phyloP scores from a whole-genome alignment of 2,888 invertebrate genomes.

The Heliconius hortense region DNA sequence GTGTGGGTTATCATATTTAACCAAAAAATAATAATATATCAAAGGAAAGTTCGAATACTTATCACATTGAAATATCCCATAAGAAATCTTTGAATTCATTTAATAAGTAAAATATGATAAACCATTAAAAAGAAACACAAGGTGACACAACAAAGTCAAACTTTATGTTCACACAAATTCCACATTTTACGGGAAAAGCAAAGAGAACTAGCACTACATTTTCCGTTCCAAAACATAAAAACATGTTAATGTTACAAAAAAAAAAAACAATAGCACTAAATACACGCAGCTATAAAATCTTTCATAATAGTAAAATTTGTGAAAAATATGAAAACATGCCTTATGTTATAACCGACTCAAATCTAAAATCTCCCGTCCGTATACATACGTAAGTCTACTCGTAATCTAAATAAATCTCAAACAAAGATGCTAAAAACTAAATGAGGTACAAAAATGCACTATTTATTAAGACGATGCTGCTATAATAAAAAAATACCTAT shows the following conservation, averaged over 20 bases:
- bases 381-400: constrained; percentile 48
- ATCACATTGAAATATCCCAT: not conserved
- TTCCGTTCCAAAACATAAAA: constrained; percentile 18
- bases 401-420: constrained; percentile 59
- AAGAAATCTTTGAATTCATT: not conserved
- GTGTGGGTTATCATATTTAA: constrained; percentile 41
- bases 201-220: not conserved
- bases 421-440: constrained; percentile 48
- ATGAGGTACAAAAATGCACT: constrained; percentile 38
- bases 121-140: constrained; percentile 44
- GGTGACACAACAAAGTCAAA: constrained; percentile 52
- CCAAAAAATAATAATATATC: not conserved
- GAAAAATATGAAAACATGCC: constrained; percentile 35
- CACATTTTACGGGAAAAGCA: not conserved
- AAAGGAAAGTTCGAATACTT: not conserved
- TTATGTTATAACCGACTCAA: constrained; percentile 44
- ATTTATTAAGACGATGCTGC: not conserved
- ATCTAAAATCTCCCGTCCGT: constrained; percentile 53
- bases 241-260: constrained; percentile 54
- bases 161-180: not conserved
- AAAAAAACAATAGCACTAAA: constrained; percentile 43
- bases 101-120: constrained; percentile 24
- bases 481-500: not conserved
- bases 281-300: constrained; percentile 35
- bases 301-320: constrained; percentile 22